A percentile compares a stretch with the other conserved stretches of the same genome.
Evolutionary conservation across 1,140 invertebrate species (phyloP).

Genomic region (Atta colombica): DNA sequence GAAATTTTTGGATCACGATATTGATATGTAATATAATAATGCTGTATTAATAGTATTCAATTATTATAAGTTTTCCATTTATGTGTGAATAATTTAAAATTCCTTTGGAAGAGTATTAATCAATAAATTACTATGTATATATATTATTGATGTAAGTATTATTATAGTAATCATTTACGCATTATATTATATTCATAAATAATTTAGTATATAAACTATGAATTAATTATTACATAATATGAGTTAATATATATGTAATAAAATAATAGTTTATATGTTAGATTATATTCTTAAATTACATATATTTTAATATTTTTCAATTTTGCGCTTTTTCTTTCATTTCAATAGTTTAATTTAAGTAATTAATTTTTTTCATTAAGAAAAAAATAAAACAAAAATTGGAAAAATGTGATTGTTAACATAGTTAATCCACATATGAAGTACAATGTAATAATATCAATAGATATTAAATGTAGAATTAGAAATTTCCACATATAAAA

Average conservation of each 20-base stretch:
- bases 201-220: neutral
- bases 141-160: neutral
- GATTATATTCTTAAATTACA: neutral
- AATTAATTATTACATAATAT: neutral
- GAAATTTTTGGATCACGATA: slow-evolving; percentile 33
- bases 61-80: neutral
- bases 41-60: neutral
- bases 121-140: neutral
- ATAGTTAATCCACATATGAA: neutral
- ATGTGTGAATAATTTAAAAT: neutral
- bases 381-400: neutral
- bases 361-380: neutral
- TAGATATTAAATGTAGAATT: neutral
- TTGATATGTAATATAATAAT: neutral
- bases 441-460: neutral
- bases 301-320: neutral
- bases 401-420: neutral
- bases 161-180: neutral
- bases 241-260: neutral
- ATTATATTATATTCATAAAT: neutral
- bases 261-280: neutral
- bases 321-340: neutral
- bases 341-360: neutral
- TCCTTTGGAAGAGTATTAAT: neutral
- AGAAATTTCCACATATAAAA: neutral